Evolutionary conservation across 2,888 invertebrate genomes (phyloP).

Genomic region (Morpho achilles): DNA sequence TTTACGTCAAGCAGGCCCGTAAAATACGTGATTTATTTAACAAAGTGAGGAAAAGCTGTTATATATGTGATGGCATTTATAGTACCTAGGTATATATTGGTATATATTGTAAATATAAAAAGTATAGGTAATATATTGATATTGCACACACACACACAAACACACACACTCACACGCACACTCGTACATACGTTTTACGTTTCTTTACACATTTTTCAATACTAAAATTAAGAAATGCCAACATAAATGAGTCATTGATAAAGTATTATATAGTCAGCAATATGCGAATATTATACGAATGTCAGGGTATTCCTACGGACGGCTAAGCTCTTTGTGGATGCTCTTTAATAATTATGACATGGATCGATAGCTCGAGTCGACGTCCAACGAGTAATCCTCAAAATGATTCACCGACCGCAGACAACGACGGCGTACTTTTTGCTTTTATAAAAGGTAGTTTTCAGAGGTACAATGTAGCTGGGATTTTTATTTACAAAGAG

Average conservation of each 20-base stretch:
- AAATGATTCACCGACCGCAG: slow-evolving; percentile 32
- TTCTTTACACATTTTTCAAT: too few species aligned
- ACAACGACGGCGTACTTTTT: slow-evolving; percentile 24
- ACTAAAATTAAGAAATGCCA: too few species aligned
- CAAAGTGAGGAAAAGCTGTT: too few species aligned
- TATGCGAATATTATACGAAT: slow-evolving; percentile 14
- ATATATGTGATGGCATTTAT: too few species aligned
- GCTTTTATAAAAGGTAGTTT: slow-evolving; percentile 23
- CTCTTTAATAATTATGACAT: slow-evolving; percentile 43
- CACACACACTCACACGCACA: too few species aligned
- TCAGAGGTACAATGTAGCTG: slow-evolving; percentile 20
- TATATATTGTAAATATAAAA: too few species aligned
- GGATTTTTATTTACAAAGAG: slow-evolving; percentile 19
- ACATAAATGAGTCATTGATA: not conserved
- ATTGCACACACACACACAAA: too few species aligned
- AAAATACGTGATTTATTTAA: too few species aligned
- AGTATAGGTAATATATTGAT: too few species aligned
- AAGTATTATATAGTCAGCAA: not conserved
- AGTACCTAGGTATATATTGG: too few species aligned
- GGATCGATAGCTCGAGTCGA: slow-evolving; percentile 35
- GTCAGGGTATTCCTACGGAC: slow-evolving; percentile 18
- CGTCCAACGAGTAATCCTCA: slow-evolving; percentile 33
- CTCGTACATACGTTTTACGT: too few species aligned
- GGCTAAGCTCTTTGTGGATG: slow-evolving; percentile 26
- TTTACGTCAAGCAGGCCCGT: too few species aligned